Base-by-base conservation (phyloP, 2,888 invertebrate genomes). In the Chaetogeoica ovagalla region DNA sequence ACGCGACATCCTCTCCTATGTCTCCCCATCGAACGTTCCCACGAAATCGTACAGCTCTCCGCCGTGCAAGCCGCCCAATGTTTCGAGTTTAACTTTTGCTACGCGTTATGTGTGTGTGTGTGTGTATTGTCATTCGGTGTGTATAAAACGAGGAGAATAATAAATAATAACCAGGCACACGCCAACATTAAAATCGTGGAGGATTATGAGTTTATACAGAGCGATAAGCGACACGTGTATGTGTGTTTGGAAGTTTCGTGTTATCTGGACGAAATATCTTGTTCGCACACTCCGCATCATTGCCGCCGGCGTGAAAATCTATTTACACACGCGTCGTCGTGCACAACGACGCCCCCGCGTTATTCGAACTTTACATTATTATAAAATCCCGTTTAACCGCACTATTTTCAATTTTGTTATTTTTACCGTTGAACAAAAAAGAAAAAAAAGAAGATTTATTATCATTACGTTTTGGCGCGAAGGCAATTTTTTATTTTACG, bases 361-460 rank as follows among this genome's bases (percentile, higher is more conserved):
- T 48, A 48, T 15, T 71, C 55, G 55, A 71, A 79, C 71, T 79
- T 79, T 79, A 70, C 71, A 70, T 79, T n/a, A 30, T 30, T 30
- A 30, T 30, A 30, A 71, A 71, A 71, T 39, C 70, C 55, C 63
- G 30, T 71, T 71, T 0, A 7, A 69, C 60, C 62, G 55, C 69
- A 19, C 48, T 15, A 43, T 48, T 69, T 17, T 30, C 19, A 37
- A 30, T 55, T 76, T 59, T 68, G 43, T 68, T n/a, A 43, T 55
- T 62, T 55, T 70, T 37, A 8, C 71, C 52, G 43, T 63, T 79
- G 1, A 30, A 30, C 1, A 30, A 30, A 30, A 30, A 57, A 79
- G 63, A 30, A 30, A 30, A 30, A 30, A 30, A 57, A 79, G 63
- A 71, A 79, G 79, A 79, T 79, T 79, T 79, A 79, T 79, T 79